These are phyloP conservation scores for Abrostola tripartita DNA, from an alignment of 2,888 invertebrate genomes.

Conservation along the genomic window DNA sequence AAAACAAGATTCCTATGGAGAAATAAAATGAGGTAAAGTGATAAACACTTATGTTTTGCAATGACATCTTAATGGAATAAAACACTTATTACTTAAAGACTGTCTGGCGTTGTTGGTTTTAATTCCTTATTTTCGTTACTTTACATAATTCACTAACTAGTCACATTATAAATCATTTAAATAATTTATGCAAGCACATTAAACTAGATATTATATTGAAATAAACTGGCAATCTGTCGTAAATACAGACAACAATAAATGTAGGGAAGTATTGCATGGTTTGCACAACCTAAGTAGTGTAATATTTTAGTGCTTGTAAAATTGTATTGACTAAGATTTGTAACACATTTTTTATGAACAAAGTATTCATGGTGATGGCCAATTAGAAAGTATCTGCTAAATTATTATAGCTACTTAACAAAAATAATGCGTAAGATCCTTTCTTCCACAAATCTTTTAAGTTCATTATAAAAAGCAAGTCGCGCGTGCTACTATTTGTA, in stretches of 20 bases:
- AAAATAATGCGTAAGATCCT: background rate
- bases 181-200: slow-evolving; percentile 14
- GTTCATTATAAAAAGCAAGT: background rate
- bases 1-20: background rate
- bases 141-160: slow-evolving; percentile 5
- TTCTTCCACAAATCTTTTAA: background rate
- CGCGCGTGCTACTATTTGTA: background rate
- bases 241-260: slow-evolving; percentile 14
- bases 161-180: slow-evolving; percentile 14
- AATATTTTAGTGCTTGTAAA: slow-evolving; percentile 11
- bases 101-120: too few relatives aligned
- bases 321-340: slow-evolving; percentile 9
- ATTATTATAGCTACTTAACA: slow-evolving; percentile 11
- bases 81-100: background rate
- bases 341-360: slow-evolving; percentile 13
- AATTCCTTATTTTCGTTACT: background rate
- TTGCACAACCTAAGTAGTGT: slow-evolving; percentile 3
- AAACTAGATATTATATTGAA: slow-evolving; percentile 20
- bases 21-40: slow-evolving; percentile 1
- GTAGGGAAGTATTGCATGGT: slow-evolving; percentile 12
- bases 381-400: slow-evolving; percentile 16
- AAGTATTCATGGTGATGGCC: background rate
- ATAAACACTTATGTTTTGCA: background rate
- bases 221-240: slow-evolving; percentile 6
- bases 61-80: background rate